A percentile compares a stretch with the other conserved stretches of the same genome.
phyloP scores from a whole-genome alignment of 2,888 invertebrate genomes.

The Rhamnusium bicolor region DNA sequence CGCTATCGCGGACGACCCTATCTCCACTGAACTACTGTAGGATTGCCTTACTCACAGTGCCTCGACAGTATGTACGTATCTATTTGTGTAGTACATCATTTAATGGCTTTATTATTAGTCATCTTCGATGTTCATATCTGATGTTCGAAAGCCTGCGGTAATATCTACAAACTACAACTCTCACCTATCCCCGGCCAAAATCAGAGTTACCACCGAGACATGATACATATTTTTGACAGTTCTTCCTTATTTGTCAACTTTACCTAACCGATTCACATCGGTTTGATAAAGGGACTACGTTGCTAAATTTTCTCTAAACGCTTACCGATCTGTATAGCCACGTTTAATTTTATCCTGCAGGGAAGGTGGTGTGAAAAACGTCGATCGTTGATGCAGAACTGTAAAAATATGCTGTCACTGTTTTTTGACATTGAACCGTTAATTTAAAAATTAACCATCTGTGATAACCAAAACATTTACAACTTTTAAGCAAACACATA shows the following conservation, averaged over 20 bases:
- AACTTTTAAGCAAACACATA: no score
- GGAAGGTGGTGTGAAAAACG: no score
- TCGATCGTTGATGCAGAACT: background rate
- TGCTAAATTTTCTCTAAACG: no score
- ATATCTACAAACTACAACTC: constrained; percentile 51
- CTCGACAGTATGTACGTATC: constrained; percentile 74
- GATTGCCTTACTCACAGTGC: constrained; percentile 89
- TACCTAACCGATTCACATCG: no score
- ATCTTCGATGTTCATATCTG: constrained; percentile 59
- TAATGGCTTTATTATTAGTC: constrained; percentile 66
- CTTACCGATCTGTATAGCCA: no score
- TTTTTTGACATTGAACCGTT: background rate
- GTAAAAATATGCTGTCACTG: background rate
- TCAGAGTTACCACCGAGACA: background rate
- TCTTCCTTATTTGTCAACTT: no score
- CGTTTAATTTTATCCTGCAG: no score
- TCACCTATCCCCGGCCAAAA: constrained; percentile 15
- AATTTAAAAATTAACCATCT: background rate
- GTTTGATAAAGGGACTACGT: no score
- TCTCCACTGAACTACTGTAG: constrained; percentile 83
- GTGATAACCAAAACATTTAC: constrained; percentile 5
- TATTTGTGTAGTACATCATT: constrained; percentile 70
- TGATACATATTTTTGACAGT: background rate
- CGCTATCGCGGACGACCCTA: constrained; percentile 68
- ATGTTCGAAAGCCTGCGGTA: constrained; percentile 63